A percentile compares a stretch with the other conserved stretches of the same genome.
Conservation (phyloP, 2,797 vertebrate genomes). For the Emydoidea blandingii region DNA sequence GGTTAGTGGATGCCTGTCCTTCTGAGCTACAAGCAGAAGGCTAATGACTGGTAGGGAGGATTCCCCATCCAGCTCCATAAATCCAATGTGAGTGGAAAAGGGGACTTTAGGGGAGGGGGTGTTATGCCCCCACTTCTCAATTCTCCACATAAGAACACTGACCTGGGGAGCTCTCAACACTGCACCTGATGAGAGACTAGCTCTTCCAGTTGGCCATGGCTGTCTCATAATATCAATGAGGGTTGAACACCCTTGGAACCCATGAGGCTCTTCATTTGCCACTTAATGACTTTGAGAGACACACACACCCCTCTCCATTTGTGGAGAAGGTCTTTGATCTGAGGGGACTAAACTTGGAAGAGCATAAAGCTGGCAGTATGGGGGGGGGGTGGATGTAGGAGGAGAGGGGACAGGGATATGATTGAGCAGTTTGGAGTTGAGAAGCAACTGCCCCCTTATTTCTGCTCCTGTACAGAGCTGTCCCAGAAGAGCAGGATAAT, state of each 20-base stretch:
- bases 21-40: background rate
- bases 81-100: background rate
- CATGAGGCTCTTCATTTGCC: too few relatives aligned
- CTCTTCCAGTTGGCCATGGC: too few relatives aligned
- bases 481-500: background rate
- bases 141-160: too few relatives aligned
- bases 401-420: too few relatives aligned
- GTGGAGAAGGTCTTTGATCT: too few relatives aligned
- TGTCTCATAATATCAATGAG: too few relatives aligned
- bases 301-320: too few relatives aligned
- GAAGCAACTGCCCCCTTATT: background rate
- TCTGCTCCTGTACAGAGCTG: background rate
- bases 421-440: background rate
- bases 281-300: background rate
- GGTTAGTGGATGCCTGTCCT: slow-evolving; percentile 70
- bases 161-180: too few relatives aligned
- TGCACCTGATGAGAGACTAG: too few relatives aligned
- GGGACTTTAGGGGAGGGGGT: fast-evolving
- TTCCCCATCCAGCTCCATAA: background rate
- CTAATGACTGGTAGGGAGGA: background rate
- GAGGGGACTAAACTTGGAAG: background rate
- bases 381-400: too few relatives aligned
- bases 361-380: background rate
- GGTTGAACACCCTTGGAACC: too few relatives aligned
- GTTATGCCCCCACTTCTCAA: background rate